Base-by-base conservation (phyloP, 2,797 vertebrate species). In the Gephyroberyx darwinii region DNA sequence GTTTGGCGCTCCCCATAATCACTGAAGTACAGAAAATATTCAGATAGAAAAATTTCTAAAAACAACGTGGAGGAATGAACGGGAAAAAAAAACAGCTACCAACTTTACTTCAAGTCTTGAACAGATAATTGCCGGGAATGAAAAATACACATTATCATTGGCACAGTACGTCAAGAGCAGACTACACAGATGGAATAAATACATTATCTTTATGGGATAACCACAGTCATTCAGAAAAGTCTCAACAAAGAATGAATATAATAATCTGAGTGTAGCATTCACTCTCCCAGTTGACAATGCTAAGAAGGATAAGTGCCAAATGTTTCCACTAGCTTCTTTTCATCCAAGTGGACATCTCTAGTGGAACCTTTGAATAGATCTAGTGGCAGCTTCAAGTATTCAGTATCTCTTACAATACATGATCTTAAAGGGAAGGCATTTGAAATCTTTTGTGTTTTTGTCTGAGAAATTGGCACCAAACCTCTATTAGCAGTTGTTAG, bases 91-190 rank as follows among this genome's bases (percentile, higher is more conserved):
- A 17, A 52, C 1, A 33, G n/a, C 26, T 43, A 16, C 22, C 22
- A 45, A 16, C 16, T 41, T 13, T 43, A 26, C 68, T 35, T 74
- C 58, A 68, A 56, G 67, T 52, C 54, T 50, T 0, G 13, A 31
- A 73, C 45, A 52, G 1, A 61, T 30, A 75, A 62, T 19, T 60
- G 54, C 16, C 48, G 33, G 14, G 65, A 65, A 75, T 54, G 1
- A 74, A 69, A 62, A 52, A 47, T 74, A 71, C 20, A 64, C 43
- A 75, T 47, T 14, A 77, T 55, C 39, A 83, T 85, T 91, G 88
- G 89, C 91, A 90, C 77, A 9, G 65, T 16, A 81, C 70, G 54
- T 71, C 82, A 80, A 84, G 84, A 85, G 16, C 56, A 72, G 61
- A 67, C 63, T 48, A 69, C 9, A 30, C 50, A 58, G 63, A 22